phyloP scores from a whole-genome alignment of 2,888 invertebrate species.

The Melangyna quadrimaculata region DNA sequence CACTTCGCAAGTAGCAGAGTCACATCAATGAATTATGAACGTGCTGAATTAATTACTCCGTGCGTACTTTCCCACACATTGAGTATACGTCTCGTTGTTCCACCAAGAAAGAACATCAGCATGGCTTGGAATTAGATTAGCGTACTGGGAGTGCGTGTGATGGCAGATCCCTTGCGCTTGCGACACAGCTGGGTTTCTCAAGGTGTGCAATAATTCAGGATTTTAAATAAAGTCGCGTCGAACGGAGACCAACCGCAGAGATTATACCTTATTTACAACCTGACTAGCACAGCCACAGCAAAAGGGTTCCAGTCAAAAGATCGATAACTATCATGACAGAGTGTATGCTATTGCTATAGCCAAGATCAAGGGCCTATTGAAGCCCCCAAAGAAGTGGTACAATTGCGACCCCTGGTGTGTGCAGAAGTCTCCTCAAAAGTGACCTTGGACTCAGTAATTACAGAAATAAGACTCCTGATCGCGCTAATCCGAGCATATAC shows the following conservation, averaged over 20 bases:
- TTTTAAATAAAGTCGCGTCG: conserved; percentile 61
- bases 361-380: conserved; percentile 38
- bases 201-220: conserved; percentile 68
- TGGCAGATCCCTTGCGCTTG: conserved; percentile 6
- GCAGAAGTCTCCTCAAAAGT: not conserved
- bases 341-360: not conserved
- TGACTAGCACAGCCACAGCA: conserved; percentile 28
- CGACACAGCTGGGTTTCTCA: conserved; percentile 51
- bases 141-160: conserved; percentile 33
- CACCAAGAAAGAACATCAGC: conserved; percentile 12
- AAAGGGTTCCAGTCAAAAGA: conserved; percentile 50
- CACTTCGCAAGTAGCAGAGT: not conserved
- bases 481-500: conserved; percentile 61
- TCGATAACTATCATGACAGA: conserved; percentile 67
- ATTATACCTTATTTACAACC: conserved; percentile 63
- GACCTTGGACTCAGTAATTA: conserved; percentile 57
- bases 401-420: conserved; percentile 41
- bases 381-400: conserved; percentile 15
- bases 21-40: conserved; percentile 68
- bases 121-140: conserved; percentile 49
- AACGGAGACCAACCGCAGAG: conserved; percentile 64
- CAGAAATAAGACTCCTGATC: conserved; percentile 18
- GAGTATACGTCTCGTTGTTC: not conserved
- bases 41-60: conserved; percentile 68
- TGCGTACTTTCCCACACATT: conserved; percentile 37